Conservation (phyloP, 2,797 vertebrate genomes). For the Gymnopithys bicolor region DNA sequence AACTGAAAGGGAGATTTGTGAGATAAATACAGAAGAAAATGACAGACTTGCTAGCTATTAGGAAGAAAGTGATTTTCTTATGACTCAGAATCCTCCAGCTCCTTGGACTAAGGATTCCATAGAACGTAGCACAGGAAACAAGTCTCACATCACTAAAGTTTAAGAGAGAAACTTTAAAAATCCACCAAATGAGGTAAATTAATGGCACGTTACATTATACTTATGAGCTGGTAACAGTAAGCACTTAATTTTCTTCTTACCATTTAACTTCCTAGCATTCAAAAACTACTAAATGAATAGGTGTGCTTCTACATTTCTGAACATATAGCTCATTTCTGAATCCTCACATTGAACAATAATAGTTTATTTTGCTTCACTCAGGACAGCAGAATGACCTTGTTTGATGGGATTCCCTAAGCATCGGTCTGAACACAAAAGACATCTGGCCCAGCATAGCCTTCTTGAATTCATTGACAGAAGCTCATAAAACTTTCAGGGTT, state of each 20-base stretch:
- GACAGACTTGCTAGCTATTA: not conserved
- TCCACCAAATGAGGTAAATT: not conserved
- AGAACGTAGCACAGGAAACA: not conserved
- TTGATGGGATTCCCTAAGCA: not conserved
- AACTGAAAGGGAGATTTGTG: not conserved
- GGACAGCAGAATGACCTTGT: not conserved
- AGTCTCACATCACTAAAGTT: not conserved
- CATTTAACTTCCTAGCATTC: not conserved
- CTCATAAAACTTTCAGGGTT: not conserved
- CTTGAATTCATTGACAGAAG: not conserved
- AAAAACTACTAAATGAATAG: not conserved
- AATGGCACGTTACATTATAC: not conserved
- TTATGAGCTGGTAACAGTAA: not conserved
- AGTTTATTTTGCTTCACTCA: not conserved
- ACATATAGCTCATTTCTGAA: not conserved
- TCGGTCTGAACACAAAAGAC: not conserved
- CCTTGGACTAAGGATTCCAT: not conserved
- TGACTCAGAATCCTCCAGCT: not conserved
- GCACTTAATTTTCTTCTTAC: not conserved
- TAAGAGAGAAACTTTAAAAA: not conserved
- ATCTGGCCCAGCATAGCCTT: not conserved
- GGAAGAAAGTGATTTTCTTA: not conserved
- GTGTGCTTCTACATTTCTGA: not conserved
- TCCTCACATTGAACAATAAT: not conserved
- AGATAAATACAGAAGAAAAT: not conserved